These are phyloP conservation scores for Serranus cabrilla DNA, from an alignment of 2,797 vertebrate species.

Conservation along the genomic window DNA sequence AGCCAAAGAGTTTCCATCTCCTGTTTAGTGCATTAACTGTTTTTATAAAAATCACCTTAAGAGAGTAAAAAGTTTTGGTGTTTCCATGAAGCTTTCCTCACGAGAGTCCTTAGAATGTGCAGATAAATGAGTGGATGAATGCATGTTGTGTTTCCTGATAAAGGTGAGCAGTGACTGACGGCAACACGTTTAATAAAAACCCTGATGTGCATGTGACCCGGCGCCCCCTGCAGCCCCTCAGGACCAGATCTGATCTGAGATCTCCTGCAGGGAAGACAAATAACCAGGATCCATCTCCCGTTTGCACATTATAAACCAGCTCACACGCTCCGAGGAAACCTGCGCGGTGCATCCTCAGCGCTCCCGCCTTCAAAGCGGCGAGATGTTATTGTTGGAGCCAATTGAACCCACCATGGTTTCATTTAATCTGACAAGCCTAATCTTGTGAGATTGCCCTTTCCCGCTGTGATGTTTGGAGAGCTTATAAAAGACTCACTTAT, in stretches of 20 bases:
- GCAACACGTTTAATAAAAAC: slow-evolving; percentile 12
- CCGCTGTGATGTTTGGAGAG: slow-evolving; percentile 65
- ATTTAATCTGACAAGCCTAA: slow-evolving; percentile 76
- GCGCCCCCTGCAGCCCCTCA: background rate
- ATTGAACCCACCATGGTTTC: slow-evolving; percentile 55
- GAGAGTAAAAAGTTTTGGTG: too few relatives aligned
- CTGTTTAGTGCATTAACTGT: too few relatives aligned
- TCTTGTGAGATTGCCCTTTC: slow-evolving; percentile 69
- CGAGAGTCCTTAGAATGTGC: too few relatives aligned
- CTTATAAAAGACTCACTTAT: slow-evolving; percentile 70
- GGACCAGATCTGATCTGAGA: slow-evolving; percentile 36
- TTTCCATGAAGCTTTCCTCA: too few relatives aligned
- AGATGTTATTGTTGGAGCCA: slow-evolving; percentile 36
- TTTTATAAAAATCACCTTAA: too few relatives aligned
- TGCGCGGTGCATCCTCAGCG: background rate
- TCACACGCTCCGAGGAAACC: background rate
- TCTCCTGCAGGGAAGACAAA: slow-evolving; percentile 49
- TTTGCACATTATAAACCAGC: slow-evolving; percentile 31
- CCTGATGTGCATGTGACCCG: slow-evolving; percentile 46
- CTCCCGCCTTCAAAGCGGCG: slow-evolving; percentile 7
- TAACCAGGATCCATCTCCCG: slow-evolving; percentile 47
- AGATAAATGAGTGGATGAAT: too few relatives aligned
- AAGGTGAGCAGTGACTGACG: too few relatives aligned
- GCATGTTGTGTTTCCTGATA: too few relatives aligned
- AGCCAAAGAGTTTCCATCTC: too few relatives aligned